Percentiles rank a stretch among this genome's conserved stretches.
Evolutionary conservation across 2,888 invertebrate genomes (phyloP).

Genomic region (Ophioninae sp.): DNA sequence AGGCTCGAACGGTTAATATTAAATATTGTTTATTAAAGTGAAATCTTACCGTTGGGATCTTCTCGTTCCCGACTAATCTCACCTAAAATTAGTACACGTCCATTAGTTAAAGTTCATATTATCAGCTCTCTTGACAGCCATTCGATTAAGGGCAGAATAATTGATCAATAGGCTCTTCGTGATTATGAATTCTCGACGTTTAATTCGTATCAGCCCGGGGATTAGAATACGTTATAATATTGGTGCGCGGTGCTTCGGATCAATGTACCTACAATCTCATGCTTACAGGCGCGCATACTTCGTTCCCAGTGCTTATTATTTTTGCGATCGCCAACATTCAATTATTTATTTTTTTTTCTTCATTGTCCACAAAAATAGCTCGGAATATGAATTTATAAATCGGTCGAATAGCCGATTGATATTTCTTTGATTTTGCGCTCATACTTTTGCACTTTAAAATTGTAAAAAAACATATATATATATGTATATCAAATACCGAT

Average conservation of each 20-base stretch:
- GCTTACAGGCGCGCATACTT: slow-evolving; percentile 73
- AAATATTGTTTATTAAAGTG: slow-evolving; percentile 1
- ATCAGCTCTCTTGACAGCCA: slow-evolving; percentile 58
- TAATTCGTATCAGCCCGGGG: slow-evolving; percentile 37
- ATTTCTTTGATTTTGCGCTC: background rate
- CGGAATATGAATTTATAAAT: slow-evolving; percentile 21
- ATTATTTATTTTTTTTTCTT: background rate
- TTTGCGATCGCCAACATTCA: background rate
- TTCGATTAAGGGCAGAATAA: slow-evolving; percentile 63
- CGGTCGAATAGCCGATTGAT: slow-evolving; percentile 52
- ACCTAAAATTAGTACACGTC: slow-evolving; percentile 78
- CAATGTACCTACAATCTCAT: slow-evolving; percentile 73
- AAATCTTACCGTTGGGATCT: slow-evolving; percentile 80
- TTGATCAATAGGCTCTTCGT: slow-evolving; percentile 65
- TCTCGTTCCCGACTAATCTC: slow-evolving; percentile 82
- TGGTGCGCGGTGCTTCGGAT: slow-evolving; percentile 70
- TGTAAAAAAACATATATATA: too few relatives aligned
- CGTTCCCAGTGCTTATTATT: slow-evolving; percentile 53
- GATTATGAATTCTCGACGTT: slow-evolving; percentile 68
- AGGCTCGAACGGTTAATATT: background rate
- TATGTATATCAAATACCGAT: slow-evolving; percentile 26
- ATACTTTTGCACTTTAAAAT: slow-evolving; percentile 14
- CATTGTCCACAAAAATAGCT: background rate
- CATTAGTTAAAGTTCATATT: slow-evolving; percentile 64
- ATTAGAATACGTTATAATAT: slow-evolving; percentile 18